These are phyloP conservation scores for Notodonta dromedarius DNA, from an alignment of 2,888 invertebrate genomes.

Conservation along the genomic window DNA sequence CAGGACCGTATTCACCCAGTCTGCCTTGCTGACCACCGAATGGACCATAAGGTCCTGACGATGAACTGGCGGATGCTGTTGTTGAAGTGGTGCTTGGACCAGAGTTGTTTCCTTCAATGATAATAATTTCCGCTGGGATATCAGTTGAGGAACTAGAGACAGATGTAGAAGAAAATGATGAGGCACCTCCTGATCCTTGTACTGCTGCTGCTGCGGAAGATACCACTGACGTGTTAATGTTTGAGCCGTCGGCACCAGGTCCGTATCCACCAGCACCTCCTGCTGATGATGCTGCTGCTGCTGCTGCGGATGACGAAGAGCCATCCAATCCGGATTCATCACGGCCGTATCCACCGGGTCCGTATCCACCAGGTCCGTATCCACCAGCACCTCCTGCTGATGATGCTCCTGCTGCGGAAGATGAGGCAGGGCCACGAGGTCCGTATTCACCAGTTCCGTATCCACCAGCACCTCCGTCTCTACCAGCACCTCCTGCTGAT, in stretches of 20 bases:
- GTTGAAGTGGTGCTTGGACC: conserved; percentile 4
- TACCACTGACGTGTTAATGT: too few species aligned
- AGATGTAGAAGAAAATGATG: background rate
- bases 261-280: too few species aligned
- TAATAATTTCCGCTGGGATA: background rate
- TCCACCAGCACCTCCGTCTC: background rate
- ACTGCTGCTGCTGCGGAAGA: conserved; percentile 2
- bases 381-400: too few species aligned
- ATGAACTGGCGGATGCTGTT: background rate
- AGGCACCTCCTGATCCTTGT: conserved; percentile 7
- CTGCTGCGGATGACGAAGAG: too few species aligned
- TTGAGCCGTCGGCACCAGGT: too few species aligned
- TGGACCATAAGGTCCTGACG: background rate
- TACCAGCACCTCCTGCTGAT: conserved; percentile 6
- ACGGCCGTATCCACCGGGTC: too few species aligned
- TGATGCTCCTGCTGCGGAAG: too few species aligned
- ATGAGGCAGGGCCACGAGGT: too few species aligned
- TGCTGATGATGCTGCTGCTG: too few species aligned
- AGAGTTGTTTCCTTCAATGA: background rate
- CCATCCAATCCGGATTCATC: too few species aligned
- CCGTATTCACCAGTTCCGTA: conserved; percentile 2
- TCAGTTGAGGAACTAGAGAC: background rate
- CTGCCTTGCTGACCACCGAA: background rate
- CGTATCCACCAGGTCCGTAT: too few species aligned
- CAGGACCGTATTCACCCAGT: too few species aligned